Conservation (phyloP, 2,888 invertebrate species). For the Drosophila parthenogenetica region DNA sequence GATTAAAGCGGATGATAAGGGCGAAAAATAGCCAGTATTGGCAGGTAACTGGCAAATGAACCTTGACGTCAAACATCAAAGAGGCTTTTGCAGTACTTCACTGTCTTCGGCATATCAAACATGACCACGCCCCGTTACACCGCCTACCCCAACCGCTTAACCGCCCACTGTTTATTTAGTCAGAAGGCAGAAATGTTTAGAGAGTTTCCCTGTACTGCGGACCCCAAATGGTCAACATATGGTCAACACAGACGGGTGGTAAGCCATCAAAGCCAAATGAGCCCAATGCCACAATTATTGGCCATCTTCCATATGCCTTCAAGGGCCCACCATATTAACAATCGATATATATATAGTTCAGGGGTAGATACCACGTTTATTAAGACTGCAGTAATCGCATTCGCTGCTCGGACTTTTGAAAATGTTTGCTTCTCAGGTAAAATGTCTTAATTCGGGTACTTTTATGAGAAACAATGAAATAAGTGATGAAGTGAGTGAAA, state of each 20-base stretch:
- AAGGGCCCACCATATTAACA: neutral
- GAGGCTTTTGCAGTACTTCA: constrained; percentile 22
- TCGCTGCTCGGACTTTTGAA: neutral
- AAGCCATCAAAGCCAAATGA: constrained; percentile 8
- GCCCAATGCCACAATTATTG: neutral
- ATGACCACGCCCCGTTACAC: constrained; percentile 5
- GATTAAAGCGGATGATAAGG: neutral
- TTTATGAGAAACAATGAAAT: too few species aligned
- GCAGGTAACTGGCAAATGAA: constrained; percentile 37
- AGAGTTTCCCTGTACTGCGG: constrained; percentile 1
- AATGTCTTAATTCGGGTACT: too few species aligned
- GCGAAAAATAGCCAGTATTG: constrained; percentile 15
- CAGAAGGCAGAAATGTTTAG: neutral
- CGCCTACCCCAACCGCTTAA: neutral
- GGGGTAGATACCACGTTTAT: neutral
- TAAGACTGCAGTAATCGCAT: neutral
- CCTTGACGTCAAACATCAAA: constrained; percentile 51
- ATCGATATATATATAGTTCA: neutral
- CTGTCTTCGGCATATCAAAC: constrained; percentile 14
- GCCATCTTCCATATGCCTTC: constrained; percentile 5
- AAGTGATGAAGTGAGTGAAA: too few species aligned
- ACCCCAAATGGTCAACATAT: constrained; percentile 16
- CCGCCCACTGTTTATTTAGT: neutral
- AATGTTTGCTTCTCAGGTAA: too few species aligned
- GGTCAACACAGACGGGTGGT: constrained; percentile 17